Conservation (phyloP, 2,113 vertebrate genomes). For the Athene cunicularia region DNA sequence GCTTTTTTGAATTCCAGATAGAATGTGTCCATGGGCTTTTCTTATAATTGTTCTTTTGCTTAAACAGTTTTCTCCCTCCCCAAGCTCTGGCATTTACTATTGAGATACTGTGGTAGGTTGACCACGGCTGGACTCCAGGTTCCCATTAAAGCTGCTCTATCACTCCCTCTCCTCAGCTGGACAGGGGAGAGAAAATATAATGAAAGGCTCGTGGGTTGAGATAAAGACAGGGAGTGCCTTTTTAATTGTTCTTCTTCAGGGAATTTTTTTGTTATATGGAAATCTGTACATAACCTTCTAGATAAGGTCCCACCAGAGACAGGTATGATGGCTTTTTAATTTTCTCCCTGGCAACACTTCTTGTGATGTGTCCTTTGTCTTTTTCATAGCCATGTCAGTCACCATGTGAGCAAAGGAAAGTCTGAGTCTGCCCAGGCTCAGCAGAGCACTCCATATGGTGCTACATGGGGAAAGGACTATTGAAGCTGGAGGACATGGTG, state of each 20-base stretch:
- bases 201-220: too few relatives aligned
- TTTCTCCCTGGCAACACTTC: conserved; percentile 9
- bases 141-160: too few relatives aligned
- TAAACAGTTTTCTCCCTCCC: neutral
- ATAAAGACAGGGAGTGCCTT: neutral
- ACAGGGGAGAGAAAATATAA: too few relatives aligned
- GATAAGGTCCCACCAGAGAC: neutral
- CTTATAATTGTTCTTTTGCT: neutral
- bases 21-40: neutral
- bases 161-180: too few relatives aligned
- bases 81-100: neutral
- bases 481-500: neutral
- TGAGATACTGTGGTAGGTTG: neutral
- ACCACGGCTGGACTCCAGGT: neutral
- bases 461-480: neutral
- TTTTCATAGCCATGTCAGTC: neutral
- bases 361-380: neutral
- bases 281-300: neutral
- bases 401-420: neutral
- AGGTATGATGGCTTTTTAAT: neutral
- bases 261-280: neutral
- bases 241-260: neutral
- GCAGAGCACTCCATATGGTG: neutral
- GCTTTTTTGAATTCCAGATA: neutral
- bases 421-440: neutral